phyloP scores from a whole-genome alignment of 2,888 invertebrate species.

The Palloptera scutellata region DNA sequence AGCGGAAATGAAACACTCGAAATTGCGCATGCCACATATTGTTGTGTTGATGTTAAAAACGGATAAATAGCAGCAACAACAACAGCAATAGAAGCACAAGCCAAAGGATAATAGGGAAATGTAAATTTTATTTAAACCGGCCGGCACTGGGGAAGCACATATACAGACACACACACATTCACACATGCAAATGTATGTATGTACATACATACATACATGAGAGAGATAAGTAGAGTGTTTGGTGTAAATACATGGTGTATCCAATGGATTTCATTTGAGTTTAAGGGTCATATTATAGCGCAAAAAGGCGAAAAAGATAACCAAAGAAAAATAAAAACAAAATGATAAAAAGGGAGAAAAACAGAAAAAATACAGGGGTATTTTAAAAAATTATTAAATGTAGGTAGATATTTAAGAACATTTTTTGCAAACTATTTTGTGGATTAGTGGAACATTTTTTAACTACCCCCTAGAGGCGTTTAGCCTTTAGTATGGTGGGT shows the following conservation, averaged over 20 bases:
- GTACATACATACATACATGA: background rate
- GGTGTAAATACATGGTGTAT: constrained; percentile 22
- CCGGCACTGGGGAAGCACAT: constrained; percentile 16
- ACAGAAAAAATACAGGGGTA: background rate
- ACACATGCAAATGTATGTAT: constrained; percentile 15
- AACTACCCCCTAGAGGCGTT: too few relatives aligned
- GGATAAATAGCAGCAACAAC: constrained; percentile 14
- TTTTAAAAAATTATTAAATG: background rate
- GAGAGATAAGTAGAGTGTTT: background rate
- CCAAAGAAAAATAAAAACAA: constrained; percentile 6
- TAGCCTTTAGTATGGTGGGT: too few relatives aligned
- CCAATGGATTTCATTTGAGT: constrained; percentile 18
- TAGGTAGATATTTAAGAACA: background rate
- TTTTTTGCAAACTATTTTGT: too few relatives aligned
- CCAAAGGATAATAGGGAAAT: constrained; percentile 30
- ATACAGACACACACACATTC: background rate
- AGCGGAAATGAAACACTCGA: too few relatives aligned
- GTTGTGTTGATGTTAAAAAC: too few relatives aligned
- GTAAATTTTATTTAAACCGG: constrained; percentile 34
- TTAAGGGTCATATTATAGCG: constrained; percentile 15
- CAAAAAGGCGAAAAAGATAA: constrained; percentile 16
- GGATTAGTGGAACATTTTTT: too few relatives aligned
- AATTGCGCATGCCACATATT: constrained; percentile 12
- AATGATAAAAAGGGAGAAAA: background rate
- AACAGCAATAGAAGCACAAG: constrained; percentile 3